Percentiles rank a stretch among this genome's conserved stretches.
Conservation (phyloP, 37 sponge, comb jelly and placozoan species). For the Beroe forskalii region DNA sequence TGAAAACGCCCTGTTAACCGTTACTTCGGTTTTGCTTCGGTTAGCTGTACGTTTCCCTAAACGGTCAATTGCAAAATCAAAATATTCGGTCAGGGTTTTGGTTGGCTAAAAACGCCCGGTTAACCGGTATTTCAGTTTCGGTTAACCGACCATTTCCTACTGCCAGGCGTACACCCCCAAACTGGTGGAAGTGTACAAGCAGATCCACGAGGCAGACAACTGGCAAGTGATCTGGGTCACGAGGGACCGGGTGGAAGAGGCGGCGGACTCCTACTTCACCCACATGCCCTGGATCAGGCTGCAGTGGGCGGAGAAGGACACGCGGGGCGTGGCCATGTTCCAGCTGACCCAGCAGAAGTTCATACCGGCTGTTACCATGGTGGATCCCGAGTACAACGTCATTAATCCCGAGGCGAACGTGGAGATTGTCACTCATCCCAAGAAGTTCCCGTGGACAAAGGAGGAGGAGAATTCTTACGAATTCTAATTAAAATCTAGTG, state of each 20-base stretch:
- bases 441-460: background rate
- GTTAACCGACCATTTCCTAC: no score
- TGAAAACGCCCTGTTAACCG: no score
- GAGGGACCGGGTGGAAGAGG: background rate
- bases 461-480: no score
- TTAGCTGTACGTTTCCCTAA: no score
- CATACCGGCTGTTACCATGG: slow-evolving; percentile 17
- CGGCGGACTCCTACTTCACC: background rate
- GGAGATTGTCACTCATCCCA: background rate
- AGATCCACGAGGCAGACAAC: background rate
- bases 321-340: background rate
- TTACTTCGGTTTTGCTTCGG: no score
- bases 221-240: slow-evolving; percentile 27
- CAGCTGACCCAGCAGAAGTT: background rate
- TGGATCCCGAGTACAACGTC: background rate
- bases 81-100: no score
- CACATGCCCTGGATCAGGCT: slow-evolving; percentile 49
- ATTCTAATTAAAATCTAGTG: no score
- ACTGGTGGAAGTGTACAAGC: slow-evolving; percentile 33
- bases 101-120: no score
- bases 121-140: no score
- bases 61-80: no score
- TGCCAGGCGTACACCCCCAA: slow-evolving; percentile 3
- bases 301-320: slow-evolving; percentile 7
- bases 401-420: background rate